phyloP scores from a whole-genome alignment of 1,140 invertebrate species.

The Orius laevigatus region DNA sequence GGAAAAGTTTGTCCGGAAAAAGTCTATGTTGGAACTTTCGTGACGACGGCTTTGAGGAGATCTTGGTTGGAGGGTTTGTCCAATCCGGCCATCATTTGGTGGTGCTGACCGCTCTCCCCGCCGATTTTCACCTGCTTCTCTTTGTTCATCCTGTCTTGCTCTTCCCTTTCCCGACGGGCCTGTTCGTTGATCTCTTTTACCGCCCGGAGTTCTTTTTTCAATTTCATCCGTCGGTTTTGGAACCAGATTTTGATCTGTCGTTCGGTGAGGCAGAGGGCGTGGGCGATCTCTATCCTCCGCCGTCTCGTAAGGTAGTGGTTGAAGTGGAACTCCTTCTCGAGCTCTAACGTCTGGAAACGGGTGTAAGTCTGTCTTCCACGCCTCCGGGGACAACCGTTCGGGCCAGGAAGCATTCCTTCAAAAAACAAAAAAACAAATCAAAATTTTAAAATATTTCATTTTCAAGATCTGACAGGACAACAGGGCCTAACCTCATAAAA shows the following conservation, averaged over 20 bases:
- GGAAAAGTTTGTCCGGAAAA: neutral
- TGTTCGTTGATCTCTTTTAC: conserved; percentile 92
- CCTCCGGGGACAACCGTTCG: conserved; percentile 85
- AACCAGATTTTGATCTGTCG: conserved; percentile 97
- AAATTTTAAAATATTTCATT: too few species aligned
- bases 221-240: conserved; percentile 93
- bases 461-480: too few species aligned
- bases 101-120: conserved; percentile 30
- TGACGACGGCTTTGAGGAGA: conserved; percentile 22
- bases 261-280: conserved; percentile 88
- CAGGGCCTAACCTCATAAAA: too few species aligned
- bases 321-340: conserved; percentile 98
- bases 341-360: conserved; percentile 80
- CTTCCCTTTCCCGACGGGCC: conserved; percentile 72
- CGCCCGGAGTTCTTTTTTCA: conserved; percentile 86
- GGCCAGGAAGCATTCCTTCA: conserved; percentile 53
- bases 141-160: conserved; percentile 79
- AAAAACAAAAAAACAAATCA: conserved; percentile 6
- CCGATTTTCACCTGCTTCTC: conserved; percentile 63
- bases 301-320: conserved; percentile 92
- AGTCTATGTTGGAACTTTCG: conserved; percentile 21
- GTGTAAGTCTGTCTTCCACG: conserved; percentile 93
- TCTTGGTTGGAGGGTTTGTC: conserved; percentile 20
- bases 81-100: conserved; percentile 19
- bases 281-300: conserved; percentile 91